A percentile compares a stretch with the other conserved stretches of the same genome.
These are phyloP conservation scores for Myotis planiceps DNA, from an alignment of 2,797 vertebrate species.

Conservation along the genomic window DNA sequence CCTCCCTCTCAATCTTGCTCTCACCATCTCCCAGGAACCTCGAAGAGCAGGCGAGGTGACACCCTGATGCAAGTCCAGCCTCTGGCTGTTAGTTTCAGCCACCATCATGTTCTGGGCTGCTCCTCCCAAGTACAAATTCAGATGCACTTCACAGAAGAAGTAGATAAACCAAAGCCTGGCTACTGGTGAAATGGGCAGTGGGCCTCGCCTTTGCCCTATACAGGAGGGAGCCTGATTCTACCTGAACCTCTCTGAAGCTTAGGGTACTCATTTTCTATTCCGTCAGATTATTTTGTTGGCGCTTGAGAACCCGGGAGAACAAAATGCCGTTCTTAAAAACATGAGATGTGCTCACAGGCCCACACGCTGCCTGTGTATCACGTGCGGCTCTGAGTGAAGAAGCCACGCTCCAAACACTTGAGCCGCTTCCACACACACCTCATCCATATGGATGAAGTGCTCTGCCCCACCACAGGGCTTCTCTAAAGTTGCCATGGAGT, in stretches of 20 bases:
- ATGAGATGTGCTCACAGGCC: neutral
- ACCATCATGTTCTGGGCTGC: neutral
- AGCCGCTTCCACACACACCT: rapidly evolving
- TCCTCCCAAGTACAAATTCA: neutral
- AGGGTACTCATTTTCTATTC: neutral
- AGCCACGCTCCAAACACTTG: neutral
- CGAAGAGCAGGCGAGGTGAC: neutral
- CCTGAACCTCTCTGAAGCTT: neutral
- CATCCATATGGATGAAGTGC: neutral
- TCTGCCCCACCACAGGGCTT: neutral
- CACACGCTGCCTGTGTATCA: neutral
- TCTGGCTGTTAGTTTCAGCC: neutral
- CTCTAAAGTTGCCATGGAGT: neutral
- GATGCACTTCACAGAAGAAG: neutral
- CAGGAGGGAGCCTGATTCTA: neutral
- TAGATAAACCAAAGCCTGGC: neutral
- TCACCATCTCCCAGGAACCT: neutral
- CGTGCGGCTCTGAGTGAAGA: neutral
- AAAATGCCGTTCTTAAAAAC: neutral
- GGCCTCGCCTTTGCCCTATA: neutral
- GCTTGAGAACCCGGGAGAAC: neutral
- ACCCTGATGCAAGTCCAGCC: neutral
- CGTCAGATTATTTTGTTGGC: neutral
- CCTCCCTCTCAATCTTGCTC: neutral
- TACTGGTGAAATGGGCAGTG: neutral